Evolutionary conservation across 2,888 invertebrate species (phyloP).

Genomic region (Platycnemis pennipes): DNA sequence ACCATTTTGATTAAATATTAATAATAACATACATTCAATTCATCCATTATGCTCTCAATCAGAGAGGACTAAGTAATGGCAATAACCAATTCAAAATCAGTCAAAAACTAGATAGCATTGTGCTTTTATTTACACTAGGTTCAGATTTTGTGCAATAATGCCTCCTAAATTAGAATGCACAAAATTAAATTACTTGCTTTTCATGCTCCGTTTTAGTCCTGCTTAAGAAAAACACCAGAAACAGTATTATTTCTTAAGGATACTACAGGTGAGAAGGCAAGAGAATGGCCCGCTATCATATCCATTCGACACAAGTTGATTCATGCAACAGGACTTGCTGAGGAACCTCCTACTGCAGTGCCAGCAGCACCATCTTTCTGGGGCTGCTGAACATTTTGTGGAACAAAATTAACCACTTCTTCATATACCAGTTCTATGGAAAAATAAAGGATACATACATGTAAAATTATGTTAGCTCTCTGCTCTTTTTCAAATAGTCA

Average conservation of each 20-base stretch:
- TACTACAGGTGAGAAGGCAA: background rate
- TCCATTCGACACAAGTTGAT: background rate
- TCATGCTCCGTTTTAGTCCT: constrained; percentile 8
- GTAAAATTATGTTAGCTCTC: background rate
- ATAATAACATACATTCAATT: background rate
- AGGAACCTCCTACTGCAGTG: background rate
- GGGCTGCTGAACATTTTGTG: constrained; percentile 76
- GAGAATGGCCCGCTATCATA: constrained; percentile 38
- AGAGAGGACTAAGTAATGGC: background rate
- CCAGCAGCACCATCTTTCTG: background rate
- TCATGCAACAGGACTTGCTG: background rate
- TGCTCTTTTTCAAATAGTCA: constrained; percentile 23
- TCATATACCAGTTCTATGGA: constrained; percentile 89
- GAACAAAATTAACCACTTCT: constrained; percentile 90
- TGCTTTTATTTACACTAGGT: constrained; percentile 37
- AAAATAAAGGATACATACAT: constrained; percentile 69
- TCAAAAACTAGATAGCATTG: constrained; percentile 53
- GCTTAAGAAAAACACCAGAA: background rate
- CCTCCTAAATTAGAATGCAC: constrained; percentile 10
- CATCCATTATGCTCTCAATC: background rate
- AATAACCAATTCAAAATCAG: constrained; percentile 13
- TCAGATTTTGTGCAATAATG: background rate
- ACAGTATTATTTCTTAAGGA: background rate
- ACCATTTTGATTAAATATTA: background rate
- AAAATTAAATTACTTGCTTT: background rate